Percentiles rank a stretch among this genome's conserved stretches.
Conservation (phyloP, 2,888 invertebrate species). For the Aphodius sticticus region DNA sequence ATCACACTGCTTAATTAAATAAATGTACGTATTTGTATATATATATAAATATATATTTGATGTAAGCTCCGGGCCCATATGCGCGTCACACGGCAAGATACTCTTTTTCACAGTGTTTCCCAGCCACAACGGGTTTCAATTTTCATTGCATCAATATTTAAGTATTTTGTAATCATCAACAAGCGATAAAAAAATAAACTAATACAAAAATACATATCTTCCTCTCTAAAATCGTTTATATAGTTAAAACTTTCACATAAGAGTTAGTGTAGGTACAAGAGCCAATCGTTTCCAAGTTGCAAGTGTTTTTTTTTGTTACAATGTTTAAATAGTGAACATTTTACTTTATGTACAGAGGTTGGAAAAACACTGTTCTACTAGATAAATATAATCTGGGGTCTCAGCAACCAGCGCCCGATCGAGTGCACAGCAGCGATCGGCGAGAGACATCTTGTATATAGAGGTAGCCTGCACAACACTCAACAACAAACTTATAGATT, state of each 20-base stretch:
- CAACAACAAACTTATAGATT: conserved; percentile 46
- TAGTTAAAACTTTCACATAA: conserved; percentile 4
- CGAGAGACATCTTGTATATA: conserved; percentile 48
- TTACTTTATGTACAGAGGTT: conserved; percentile 13
- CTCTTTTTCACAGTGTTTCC: conserved; percentile 40
- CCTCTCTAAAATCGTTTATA: conserved; percentile 13
- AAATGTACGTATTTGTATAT: conserved; percentile 54
- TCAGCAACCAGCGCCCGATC: conserved; percentile 48
- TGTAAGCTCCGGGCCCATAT: conserved; percentile 56
- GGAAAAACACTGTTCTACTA: conserved; percentile 41
- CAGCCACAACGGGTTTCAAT: conserved; percentile 32
- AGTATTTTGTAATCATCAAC: conserved; percentile 25
- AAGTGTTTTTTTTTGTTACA: conserved; percentile 16
- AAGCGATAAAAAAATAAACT: conserved; percentile 27
- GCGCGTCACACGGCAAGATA: conserved; percentile 53
- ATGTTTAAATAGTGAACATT: conserved; percentile 12
- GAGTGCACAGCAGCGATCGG: conserved; percentile 43
- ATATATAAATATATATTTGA: conserved; percentile 55
- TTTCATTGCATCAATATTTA: conserved; percentile 16
- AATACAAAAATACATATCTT: conserved; percentile 26
- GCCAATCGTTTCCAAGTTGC: conserved; percentile 10
- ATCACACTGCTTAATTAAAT: conserved; percentile 60
- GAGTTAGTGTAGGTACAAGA: conserved; percentile 12
- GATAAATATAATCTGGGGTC: conserved; percentile 49
- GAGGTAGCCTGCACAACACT: conserved; percentile 56